Evolutionary conservation across 2,888 invertebrate genomes (phyloP).

Genomic region (Gisinianus flammeolus): DNA sequence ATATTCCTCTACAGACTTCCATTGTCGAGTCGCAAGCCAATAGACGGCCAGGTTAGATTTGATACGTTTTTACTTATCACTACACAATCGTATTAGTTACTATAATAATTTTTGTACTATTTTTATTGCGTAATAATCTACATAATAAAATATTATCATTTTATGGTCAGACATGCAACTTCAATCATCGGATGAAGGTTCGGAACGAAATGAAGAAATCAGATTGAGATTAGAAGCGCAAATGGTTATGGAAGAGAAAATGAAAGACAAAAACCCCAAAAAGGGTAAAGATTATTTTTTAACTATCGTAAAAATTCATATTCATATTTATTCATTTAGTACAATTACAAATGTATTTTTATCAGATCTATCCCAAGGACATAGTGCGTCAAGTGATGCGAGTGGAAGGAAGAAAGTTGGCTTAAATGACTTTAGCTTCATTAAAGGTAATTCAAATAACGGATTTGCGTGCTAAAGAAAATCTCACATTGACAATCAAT

Average conservation of each 20-base stretch:
- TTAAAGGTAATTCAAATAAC: constrained; percentile 74
- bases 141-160: too few relatives aligned
- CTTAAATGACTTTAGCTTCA: constrained; percentile 91
- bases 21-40: constrained; percentile 38
- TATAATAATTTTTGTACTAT: too few relatives aligned
- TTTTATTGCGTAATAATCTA: too few relatives aligned
- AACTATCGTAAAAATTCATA: too few relatives aligned
- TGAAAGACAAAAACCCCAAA: constrained; percentile 60
- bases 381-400: constrained; percentile 15
- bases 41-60: constrained; percentile 27
- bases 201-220: constrained; percentile 61
- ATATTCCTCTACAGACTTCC: too few relatives aligned
- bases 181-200: constrained; percentile 60
- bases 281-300: constrained; percentile 17
- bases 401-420: constrained; percentile 62
- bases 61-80: too few relatives aligned
- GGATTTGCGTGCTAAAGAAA: too few relatives aligned
- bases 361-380: constrained; percentile 30
- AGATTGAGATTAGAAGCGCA: constrained; percentile 60
- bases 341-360: too few relatives aligned
- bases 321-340: too few relatives aligned
- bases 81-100: too few relatives aligned
- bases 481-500: too few relatives aligned
- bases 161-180: constrained; percentile 42
- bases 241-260: constrained; percentile 64